A percentile compares a stretch with the other conserved stretches of the same genome.
Conservation (phyloP, 2,113 vertebrate species). For the Hyaena hyaena region DNA sequence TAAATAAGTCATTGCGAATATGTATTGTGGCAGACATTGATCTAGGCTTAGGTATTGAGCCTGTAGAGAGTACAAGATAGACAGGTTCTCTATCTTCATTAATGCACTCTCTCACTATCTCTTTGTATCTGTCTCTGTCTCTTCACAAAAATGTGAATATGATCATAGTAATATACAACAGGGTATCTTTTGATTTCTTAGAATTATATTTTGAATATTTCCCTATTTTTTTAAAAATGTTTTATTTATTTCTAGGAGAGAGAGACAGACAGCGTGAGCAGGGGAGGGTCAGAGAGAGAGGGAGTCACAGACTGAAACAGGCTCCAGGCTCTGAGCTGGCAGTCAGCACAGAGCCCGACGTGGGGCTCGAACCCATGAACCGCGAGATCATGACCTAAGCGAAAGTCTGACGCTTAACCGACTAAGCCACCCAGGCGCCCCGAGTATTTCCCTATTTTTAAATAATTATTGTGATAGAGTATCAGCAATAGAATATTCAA, state of each 20-base stretch:
- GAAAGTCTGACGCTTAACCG: no score
- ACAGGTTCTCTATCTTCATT: not conserved
- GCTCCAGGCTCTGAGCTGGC: no score
- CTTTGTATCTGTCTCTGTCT: not conserved
- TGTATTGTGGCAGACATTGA: not conserved
- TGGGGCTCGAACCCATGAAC: no score
- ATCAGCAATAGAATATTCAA: not conserved
- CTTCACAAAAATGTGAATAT: not conserved
- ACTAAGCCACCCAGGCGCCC: no score
- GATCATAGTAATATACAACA: not conserved
- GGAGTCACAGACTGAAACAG: no score
- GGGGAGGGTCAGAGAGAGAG: no score
- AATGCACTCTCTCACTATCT: not conserved
- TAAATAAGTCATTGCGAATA: not conserved
- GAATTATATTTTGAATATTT: not conserved
- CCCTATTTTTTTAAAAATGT: not conserved
- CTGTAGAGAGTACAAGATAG: not conserved
- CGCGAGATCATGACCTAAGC: no score
- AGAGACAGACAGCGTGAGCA: no score
- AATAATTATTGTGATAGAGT: not conserved
- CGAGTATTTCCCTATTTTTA: not conserved
- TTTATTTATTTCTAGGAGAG: no score
- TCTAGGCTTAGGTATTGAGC: not conserved
- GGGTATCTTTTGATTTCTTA: not conserved
- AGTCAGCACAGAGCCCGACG: no score